Percentiles rank a stretch among this genome's conserved stretches.
These are phyloP conservation scores for Tragopan temminckii DNA, from an alignment of 2,797 vertebrate species.

Conservation along the genomic window DNA sequence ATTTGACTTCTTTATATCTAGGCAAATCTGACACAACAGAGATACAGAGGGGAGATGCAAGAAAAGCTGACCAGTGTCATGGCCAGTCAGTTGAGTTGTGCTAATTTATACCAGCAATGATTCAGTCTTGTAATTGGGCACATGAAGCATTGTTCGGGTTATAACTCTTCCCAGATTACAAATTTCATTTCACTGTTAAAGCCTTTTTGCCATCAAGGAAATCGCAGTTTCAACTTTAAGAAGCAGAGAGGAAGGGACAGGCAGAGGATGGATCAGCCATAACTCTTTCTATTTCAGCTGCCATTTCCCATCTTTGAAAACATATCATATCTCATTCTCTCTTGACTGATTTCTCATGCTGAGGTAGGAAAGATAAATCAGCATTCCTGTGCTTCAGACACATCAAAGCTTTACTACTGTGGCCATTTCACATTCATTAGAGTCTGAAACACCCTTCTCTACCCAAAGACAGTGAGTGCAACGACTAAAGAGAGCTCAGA, in stretches of 20 bases:
- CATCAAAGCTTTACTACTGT: neutral
- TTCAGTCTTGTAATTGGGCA: neutral
- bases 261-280: neutral
- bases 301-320: neutral
- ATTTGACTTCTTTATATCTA: neutral
- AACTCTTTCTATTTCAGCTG: neutral
- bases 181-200: neutral
- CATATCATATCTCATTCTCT: neutral
- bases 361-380: neutral
- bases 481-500: neutral
- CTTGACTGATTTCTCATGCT: neutral
- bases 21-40: neutral
- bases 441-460: neutral
- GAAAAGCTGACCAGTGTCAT: neutral
- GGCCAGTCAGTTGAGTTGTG: neutral
- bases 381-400: neutral
- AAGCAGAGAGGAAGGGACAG: rapidly evolving
- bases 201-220: neutral
- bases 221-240: neutral
- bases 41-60: neutral
- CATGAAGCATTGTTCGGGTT: neutral
- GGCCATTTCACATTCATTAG: neutral
- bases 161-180: neutral
- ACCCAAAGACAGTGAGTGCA: neutral
- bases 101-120: neutral